Evolutionary conservation across 2,888 invertebrate species (phyloP).

Genomic region (Sminthurinus aureus): DNA sequence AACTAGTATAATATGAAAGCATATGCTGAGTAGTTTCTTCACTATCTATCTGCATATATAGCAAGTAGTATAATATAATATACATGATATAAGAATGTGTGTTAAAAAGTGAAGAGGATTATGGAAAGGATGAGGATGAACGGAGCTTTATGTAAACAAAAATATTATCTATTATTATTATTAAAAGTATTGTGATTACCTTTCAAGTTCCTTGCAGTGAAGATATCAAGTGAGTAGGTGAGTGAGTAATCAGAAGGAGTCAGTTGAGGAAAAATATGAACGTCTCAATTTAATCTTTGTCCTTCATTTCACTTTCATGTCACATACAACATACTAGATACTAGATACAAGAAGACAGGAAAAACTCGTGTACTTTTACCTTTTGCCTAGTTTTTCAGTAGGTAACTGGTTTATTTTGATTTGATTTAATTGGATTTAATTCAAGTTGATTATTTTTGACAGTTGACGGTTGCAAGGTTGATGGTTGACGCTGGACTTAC

Average conservation of each 20-base stretch:
- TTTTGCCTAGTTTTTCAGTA: too few relatives aligned
- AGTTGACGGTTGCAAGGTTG: too few relatives aligned
- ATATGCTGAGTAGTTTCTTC: too few relatives aligned
- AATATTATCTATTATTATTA: neutral
- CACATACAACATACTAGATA: neutral
- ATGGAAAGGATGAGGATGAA: neutral
- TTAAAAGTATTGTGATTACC: neutral
- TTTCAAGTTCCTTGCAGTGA: neutral
- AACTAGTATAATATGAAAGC: too few relatives aligned
- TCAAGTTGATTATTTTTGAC: too few relatives aligned
- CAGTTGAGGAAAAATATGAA: neutral
- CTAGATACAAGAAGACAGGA: too few relatives aligned
- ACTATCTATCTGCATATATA: too few relatives aligned
- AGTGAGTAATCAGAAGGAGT: neutral
- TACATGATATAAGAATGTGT: neutral
- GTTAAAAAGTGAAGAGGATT: neutral
- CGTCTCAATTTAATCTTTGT: conserved; percentile 22
- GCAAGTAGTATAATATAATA: too few relatives aligned
- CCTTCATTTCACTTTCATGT: conserved; percentile 14
- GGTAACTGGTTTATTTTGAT: too few relatives aligned
- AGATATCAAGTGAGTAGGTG: neutral
- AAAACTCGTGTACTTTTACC: too few relatives aligned
- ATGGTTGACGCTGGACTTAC: too few relatives aligned
- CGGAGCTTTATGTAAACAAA: neutral
- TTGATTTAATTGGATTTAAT: too few relatives aligned